Conservation (phyloP, 2,888 invertebrate genomes). For the Lithophane socia region DNA sequence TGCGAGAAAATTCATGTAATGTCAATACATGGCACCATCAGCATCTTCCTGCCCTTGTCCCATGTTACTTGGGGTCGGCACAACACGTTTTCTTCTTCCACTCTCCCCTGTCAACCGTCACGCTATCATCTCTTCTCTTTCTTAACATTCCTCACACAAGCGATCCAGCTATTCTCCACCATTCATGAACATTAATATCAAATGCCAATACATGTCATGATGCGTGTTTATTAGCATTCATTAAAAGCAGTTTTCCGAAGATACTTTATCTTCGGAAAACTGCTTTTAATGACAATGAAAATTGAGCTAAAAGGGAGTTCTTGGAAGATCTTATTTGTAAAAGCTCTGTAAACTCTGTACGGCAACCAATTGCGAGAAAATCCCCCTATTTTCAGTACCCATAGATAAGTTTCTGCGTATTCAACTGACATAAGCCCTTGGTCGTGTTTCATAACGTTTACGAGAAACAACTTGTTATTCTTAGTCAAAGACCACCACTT, state of each 20-base stretch:
- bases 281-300: neutral
- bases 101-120: neutral
- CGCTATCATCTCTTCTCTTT: neutral
- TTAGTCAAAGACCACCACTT: conserved; percentile 30
- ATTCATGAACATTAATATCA: neutral
- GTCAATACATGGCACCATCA: neutral
- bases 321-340: neutral
- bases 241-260: too few relatives aligned
- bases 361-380: neutral
- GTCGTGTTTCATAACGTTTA: neutral
- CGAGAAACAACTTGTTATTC: conserved; percentile 10
- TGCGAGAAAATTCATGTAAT: neutral
- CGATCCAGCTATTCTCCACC: neutral
- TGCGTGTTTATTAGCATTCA: neutral
- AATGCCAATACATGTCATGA: neutral
- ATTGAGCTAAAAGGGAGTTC: neutral
- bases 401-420: neutral
- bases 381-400: neutral
- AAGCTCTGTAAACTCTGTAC: neutral
- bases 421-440: neutral
- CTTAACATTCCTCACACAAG: neutral
- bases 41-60: neutral
- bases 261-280: conserved; percentile 16
- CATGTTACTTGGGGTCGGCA: neutral
- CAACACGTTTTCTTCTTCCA: neutral